Percentiles rank a stretch among this genome's conserved stretches.
Evolutionary conservation across 2,113 vertebrate species (phyloP).

Genomic region (Microtus oregoni): DNA sequence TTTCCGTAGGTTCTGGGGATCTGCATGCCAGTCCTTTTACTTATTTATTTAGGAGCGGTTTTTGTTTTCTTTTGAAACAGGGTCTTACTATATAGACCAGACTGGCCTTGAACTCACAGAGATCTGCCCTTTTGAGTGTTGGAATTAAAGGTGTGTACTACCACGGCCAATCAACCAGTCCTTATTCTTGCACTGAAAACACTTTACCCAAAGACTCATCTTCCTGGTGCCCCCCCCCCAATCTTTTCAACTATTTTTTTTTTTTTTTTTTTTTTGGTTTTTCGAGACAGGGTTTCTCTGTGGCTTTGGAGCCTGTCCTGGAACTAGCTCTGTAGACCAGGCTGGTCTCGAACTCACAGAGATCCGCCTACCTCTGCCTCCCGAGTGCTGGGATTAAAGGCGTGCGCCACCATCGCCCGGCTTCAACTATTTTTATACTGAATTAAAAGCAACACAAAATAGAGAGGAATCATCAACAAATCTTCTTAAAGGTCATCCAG

Average conservation of each 20-base stretch:
- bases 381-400: no score
- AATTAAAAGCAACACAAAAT: constrained; percentile 83
- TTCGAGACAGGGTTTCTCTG: no score
- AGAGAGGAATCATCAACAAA: constrained; percentile 82
- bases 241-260: constrained; percentile 83
- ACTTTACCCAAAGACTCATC: background rate
- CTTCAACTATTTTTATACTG: constrained; percentile 87
- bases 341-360: no score
- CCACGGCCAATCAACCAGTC: background rate
- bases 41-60: background rate
- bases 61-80: background rate
- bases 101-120: background rate
- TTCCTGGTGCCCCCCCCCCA: background rate
- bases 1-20: background rate
- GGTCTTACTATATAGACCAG: background rate
- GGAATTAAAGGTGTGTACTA: background rate
- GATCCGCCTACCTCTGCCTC: no score
- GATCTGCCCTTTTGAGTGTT: background rate
- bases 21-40: background rate
- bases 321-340: no score
- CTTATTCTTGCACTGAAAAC: background rate
- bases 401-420: no score
- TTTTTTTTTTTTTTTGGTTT: constrained; percentile 88
- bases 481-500: constrained; percentile 84
- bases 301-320: no score